Evolutionary conservation across 1,140 invertebrate genomes (phyloP).

Genomic region (Diploscapter pachys): DNA sequence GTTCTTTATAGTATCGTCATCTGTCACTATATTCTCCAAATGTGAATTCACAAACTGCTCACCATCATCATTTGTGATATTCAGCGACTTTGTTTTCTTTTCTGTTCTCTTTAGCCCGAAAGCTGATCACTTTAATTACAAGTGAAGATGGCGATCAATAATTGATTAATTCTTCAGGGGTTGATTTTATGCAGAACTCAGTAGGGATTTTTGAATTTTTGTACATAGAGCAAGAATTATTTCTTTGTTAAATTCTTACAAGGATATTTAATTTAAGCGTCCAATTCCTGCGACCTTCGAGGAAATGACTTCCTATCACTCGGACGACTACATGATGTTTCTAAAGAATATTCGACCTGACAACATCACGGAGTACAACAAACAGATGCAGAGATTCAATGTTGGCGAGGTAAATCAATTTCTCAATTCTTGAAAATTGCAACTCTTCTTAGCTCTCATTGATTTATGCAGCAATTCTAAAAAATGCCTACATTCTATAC

Average conservation of each 20-base stretch:
- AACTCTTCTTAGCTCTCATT: background rate
- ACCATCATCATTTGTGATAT: too few relatives aligned
- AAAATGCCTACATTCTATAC: too few relatives aligned
- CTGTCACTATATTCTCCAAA: too few relatives aligned
- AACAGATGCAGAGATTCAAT: slow-evolving; percentile 99
- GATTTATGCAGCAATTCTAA: too few relatives aligned
- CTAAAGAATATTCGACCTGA: slow-evolving; percentile 93
- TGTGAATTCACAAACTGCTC: too few relatives aligned
- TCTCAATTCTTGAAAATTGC: background rate
- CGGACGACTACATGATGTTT: slow-evolving; percentile 98
- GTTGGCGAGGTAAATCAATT: slow-evolving; percentile 73
- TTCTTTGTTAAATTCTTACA: too few relatives aligned
- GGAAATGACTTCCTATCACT: slow-evolving; percentile 99
- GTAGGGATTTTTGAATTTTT: background rate
- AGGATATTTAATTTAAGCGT: slow-evolving; percentile 68
- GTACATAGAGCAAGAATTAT: background rate
- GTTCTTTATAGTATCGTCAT: too few relatives aligned
- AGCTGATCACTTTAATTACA: too few relatives aligned
- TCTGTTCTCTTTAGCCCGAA: background rate
- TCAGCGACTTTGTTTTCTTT: background rate
- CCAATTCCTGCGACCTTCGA: slow-evolving; percentile 98
- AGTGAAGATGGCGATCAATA: too few relatives aligned
- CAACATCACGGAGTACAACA: slow-evolving; percentile 99
- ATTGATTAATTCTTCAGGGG: too few relatives aligned
- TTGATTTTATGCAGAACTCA: background rate